phyloP scores from a whole-genome alignment of 2,113 vertebrate species.

The Nansenia antarctica region DNA sequence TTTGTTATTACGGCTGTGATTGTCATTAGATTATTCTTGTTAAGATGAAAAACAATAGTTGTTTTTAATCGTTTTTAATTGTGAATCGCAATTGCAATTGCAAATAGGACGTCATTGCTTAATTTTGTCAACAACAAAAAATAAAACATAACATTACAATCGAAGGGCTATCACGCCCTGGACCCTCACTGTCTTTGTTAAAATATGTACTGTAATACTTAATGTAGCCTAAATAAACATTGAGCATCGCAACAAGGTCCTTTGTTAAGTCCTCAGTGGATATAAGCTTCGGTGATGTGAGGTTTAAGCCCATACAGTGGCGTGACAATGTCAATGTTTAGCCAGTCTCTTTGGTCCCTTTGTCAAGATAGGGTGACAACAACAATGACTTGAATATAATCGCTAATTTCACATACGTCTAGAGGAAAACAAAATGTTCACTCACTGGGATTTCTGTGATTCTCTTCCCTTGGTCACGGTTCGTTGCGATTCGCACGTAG shows the following conservation, averaged over 20 bases:
- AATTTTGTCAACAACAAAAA: no score
- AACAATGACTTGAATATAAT: slow-evolving; percentile 51
- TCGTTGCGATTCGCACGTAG: slow-evolving; percentile 43
- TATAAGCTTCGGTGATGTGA: slow-evolving; percentile 28
- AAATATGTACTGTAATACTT: background rate
- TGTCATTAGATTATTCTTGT: no score
- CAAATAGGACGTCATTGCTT: no score
- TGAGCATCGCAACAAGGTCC: slow-evolving; percentile 23
- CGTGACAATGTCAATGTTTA: slow-evolving; percentile 62
- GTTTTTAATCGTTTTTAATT: no score
- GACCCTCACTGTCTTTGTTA: background rate
- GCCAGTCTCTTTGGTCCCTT: slow-evolving; percentile 57
- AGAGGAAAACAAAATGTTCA: background rate
- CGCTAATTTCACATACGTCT: slow-evolving; percentile 19
- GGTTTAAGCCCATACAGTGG: slow-evolving; percentile 24
- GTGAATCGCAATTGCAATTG: no score
- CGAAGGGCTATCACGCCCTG: no score
- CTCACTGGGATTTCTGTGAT: slow-evolving; percentile 59
- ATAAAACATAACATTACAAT: no score
- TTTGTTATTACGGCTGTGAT: background rate
- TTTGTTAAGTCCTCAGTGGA: slow-evolving; percentile 20
- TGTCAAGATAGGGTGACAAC: slow-evolving; percentile 60
- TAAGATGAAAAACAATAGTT: no score
- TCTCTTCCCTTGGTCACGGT: slow-evolving; percentile 53
- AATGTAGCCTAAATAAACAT: slow-evolving; percentile 18